Base-by-base conservation (phyloP, 1,140 invertebrate species). In the Drosophila malerkotliana region DNA sequence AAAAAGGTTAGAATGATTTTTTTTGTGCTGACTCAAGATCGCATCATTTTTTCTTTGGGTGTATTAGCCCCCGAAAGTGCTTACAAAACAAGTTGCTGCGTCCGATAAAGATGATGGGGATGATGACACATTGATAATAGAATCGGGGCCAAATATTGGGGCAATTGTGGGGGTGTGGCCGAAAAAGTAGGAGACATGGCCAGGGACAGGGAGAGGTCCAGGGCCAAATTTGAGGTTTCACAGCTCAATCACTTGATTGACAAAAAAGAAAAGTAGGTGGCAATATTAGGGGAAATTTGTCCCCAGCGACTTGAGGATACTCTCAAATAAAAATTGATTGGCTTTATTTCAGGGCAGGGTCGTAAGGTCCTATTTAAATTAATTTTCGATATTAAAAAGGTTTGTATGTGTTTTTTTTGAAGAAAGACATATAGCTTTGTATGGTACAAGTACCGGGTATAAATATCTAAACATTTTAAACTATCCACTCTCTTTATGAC, bases 181-280 rank as follows among this genome's bases (percentile, higher is more conserved):
- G 8, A 55, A 10, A 24, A 59, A 18, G 14, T 28, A 30, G 4
- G 32, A 3, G 32, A 10, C 32, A 0, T 8, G 8, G 32, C 1
- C 9, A 34, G 8, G 9, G 30, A 21, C 24, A 14, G 32, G 34
- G 39, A 15, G 9, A 14, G 32, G 34, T 45, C 14, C n/a, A 18
- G 45, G 34, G 28, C 24, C 49, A 67, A 28, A 47, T 51, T 47
- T 61, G 37, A 37, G 32, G 18, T 54, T 51, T 72, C 47, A 69
- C 54, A 81, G 78, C 78, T 82, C 74, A 83, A 82, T 82, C 74
- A 82, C 52, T 78, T 78, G 79, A 82, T 83, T 82, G 79, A 79
- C 79, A 78, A 59, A 37, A 32, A 49, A 53, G 4, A 45, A 56
- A 30, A 8, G 1, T 18, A 14, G 7, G 24, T 18, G n/a, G 21